Conservation (phyloP, 2,113 vertebrate species). For the Equus quagga region DNA sequence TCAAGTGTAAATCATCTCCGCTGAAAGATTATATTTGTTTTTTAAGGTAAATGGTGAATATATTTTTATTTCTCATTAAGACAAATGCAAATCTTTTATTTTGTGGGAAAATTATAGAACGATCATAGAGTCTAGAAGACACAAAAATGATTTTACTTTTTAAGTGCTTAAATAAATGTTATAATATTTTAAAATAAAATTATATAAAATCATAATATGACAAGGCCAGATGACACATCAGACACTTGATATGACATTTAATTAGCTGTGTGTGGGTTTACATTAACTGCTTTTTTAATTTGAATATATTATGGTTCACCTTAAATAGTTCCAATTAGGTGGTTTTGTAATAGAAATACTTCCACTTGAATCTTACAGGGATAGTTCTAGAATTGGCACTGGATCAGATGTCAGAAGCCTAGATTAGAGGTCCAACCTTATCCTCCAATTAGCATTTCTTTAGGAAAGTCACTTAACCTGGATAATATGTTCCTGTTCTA, state of each 20-base stretch:
- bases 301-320: neutral
- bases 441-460: neutral
- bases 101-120: neutral
- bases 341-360: neutral
- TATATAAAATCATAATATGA: slow-evolving; percentile 3
- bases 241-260: slow-evolving; percentile 6
- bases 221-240: neutral
- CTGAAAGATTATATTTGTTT: slow-evolving; percentile 14
- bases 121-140: neutral
- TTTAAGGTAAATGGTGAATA: neutral
- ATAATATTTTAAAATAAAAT: neutral
- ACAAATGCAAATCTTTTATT: neutral
- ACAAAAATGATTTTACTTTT: neutral
- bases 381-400: neutral
- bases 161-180: neutral
- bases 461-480: neutral
- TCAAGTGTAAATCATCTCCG: neutral
- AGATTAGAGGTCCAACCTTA: neutral
- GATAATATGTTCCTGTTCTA: neutral
- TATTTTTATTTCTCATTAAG: slow-evolving; percentile 17
- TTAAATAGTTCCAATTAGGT: slow-evolving; percentile 2
- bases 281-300: neutral
- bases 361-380: neutral
- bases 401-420: neutral
- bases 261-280: neutral